Conservation (phyloP, 1,140 invertebrate species). For the Brachionus sp. region DNA sequence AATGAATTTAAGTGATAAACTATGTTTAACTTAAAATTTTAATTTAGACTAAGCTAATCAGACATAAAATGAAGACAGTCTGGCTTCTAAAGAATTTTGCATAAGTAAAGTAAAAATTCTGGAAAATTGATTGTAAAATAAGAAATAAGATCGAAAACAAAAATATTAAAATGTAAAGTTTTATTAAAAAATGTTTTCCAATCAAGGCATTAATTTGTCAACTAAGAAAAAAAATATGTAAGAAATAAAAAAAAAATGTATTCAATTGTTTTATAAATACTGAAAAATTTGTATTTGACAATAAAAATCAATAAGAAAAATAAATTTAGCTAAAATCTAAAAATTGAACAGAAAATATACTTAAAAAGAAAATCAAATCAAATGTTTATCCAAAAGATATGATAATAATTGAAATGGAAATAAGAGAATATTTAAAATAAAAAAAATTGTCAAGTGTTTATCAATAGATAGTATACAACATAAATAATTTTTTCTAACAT, state of each 20-base stretch:
- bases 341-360: background rate
- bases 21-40: background rate
- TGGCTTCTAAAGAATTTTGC: background rate
- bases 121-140: background rate
- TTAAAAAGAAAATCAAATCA: background rate
- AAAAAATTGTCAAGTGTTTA: background rate
- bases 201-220: background rate
- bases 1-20: background rate
- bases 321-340: background rate
- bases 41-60: background rate
- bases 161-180: background rate
- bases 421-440: background rate
- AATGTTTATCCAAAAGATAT: background rate
- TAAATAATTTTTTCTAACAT: too few species aligned
- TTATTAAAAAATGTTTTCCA: background rate
- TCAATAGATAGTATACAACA: too few species aligned
- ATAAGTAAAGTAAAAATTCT: background rate
- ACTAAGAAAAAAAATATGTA: background rate
- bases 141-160: too few species aligned
- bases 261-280: background rate
- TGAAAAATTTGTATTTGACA: background rate
- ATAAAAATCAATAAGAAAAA: background rate
- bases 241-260: background rate
- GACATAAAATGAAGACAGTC: background rate
- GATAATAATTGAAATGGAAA: background rate